Percentiles rank a stretch among this genome's conserved stretches.
These are phyloP conservation scores for Caenorhabditis sulstoni DNA, from an alignment of 2,888 invertebrate species.

Conservation along the genomic window DNA sequence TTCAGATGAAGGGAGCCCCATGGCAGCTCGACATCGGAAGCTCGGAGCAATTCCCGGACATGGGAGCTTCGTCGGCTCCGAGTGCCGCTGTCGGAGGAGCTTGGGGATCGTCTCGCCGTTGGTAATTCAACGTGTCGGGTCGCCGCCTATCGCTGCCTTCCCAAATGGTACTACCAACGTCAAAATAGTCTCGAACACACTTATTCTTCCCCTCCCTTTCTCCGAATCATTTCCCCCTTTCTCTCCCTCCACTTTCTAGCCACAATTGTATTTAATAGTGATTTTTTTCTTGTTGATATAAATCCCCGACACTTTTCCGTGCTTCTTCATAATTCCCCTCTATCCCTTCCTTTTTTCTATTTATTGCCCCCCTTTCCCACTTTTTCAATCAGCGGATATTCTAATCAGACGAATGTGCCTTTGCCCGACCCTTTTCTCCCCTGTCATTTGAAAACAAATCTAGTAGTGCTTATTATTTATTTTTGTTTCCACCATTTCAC, in stretches of 20 bases:
- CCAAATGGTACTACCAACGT: constrained; percentile 40
- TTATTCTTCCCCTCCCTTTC: neutral
- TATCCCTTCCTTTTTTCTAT: constrained; percentile 13
- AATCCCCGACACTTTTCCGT: neutral
- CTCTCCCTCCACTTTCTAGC: neutral
- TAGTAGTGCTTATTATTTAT: constrained; percentile 5
- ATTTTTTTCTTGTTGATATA: constrained; percentile 38
- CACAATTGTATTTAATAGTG: constrained; percentile 31
- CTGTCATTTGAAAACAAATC: neutral
- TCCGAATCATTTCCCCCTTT: constrained; percentile 17
- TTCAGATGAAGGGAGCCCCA: constrained; percentile 78
- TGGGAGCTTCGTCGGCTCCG: constrained; percentile 66
- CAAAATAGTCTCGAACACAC: constrained; percentile 17
- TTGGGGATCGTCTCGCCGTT: constrained; percentile 69
- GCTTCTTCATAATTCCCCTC: neutral
- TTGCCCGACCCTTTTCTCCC: neutral
- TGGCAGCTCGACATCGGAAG: constrained; percentile 82
- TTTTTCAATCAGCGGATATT: constrained; percentile 17
- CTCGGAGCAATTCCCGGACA: constrained; percentile 82
- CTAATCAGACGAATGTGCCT: constrained; percentile 40
- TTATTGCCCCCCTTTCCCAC: constrained; percentile 19
- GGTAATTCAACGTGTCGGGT: constrained; percentile 45
- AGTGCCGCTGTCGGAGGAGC: constrained; percentile 64
- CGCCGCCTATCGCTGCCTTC: neutral
- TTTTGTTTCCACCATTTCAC: constrained; percentile 1